phyloP scores from a whole-genome alignment of 2,113 vertebrate species.

The Pteropus alecto region DNA sequence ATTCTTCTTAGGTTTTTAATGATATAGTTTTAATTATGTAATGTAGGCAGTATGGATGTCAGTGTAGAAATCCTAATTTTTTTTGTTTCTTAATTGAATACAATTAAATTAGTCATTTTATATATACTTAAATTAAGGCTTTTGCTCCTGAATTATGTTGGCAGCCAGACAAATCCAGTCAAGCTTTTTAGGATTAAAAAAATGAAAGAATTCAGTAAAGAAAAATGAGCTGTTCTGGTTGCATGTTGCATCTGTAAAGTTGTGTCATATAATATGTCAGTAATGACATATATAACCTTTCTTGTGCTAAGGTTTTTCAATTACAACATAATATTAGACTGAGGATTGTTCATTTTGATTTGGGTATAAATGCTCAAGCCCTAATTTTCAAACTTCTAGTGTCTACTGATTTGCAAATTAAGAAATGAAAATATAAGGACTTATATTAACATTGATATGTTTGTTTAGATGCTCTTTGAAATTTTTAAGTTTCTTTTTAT shows the following conservation, averaged over 20 bases:
- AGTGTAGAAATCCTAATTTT: neutral
- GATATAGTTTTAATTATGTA: neutral
- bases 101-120: slow-evolving; percentile 4
- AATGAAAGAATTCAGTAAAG: neutral
- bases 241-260: neutral
- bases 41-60: neutral
- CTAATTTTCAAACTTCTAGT: neutral
- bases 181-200: neutral
- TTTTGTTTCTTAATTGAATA: slow-evolving; percentile 8
- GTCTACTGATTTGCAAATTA: neutral
- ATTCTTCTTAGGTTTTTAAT: slow-evolving; percentile 29
- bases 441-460: neutral
- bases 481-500: slow-evolving; percentile 70
- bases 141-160: slow-evolving; percentile 8
- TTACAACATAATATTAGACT: neutral
- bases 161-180: neutral
- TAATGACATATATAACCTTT: neutral
- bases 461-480: slow-evolving; percentile 33
- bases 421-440: neutral
- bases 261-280: too few relatives aligned
- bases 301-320: neutral
- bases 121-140: neutral
- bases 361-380: neutral
- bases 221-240: neutral
- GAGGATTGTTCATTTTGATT: neutral